A percentile compares a stretch with the other conserved stretches of the same genome.
Evolutionary conservation across 2,888 invertebrate genomes (phyloP).

Genomic region (Malacosoma neustria): DNA sequence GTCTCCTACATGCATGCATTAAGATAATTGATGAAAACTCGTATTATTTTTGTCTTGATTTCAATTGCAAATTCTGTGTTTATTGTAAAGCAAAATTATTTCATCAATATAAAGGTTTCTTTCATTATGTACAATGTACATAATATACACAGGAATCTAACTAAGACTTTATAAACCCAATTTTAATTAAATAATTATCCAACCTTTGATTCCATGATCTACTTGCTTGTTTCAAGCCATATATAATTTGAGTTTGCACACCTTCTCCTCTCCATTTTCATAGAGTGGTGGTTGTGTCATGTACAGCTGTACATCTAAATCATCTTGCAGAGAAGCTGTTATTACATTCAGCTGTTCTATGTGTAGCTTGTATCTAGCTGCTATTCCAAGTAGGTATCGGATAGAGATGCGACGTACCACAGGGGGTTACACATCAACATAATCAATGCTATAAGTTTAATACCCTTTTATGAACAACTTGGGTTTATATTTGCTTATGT

Average conservation of each 20-base stretch:
- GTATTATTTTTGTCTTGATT: no score
- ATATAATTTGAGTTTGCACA: constrained; percentile 7
- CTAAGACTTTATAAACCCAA: constrained; percentile 15
- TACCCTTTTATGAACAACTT: constrained; percentile 12
- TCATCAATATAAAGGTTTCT: no score
- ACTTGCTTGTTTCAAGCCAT: constrained; percentile 11
- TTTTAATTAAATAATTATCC: constrained; percentile 10
- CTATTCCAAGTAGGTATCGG: constrained; percentile 11
- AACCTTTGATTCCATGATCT: constrained; percentile 17
- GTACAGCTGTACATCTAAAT: constrained; percentile 8
- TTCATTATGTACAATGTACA: no score
- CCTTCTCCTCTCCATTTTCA: constrained; percentile 4
- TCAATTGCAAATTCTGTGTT: no score
- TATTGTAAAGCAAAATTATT: no score
- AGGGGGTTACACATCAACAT: constrained; percentile 13
- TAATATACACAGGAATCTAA: constrained; percentile 21
- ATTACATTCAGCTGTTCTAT: constrained; percentile 17
- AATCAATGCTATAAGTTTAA: constrained; percentile 15
- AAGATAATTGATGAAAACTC: no score
- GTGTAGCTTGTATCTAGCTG: constrained; percentile 11
- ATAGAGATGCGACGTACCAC: constrained; percentile 13
- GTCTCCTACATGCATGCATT: no score
- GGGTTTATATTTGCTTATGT: constrained; percentile 10
- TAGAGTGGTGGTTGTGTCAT: constrained; percentile 5
- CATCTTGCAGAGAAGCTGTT: constrained; percentile 9